A percentile compares a stretch with the other conserved stretches of the same genome.
Conservation (phyloP, 2,797 vertebrate species). For the Onychomys arenicola region DNA sequence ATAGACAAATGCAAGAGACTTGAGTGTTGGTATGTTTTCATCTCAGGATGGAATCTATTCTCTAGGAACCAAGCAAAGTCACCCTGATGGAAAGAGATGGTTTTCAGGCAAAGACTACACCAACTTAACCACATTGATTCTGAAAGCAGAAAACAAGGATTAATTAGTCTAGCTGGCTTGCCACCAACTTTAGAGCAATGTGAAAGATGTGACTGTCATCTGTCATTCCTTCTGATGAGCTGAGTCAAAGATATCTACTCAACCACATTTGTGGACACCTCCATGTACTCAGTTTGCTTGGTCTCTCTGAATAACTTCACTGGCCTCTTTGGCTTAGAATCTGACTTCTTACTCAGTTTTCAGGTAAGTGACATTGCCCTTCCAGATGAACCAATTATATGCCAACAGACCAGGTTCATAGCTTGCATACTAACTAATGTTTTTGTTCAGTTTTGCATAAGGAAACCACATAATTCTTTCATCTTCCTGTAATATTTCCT, state of each 20-base stretch:
- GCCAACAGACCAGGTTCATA: not conserved
- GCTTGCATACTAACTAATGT: no score
- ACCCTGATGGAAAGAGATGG: not conserved
- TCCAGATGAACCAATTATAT: not conserved
- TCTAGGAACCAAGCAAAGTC: not conserved
- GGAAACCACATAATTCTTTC: not conserved
- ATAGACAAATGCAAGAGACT: not conserved
- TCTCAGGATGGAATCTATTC: not conserved
- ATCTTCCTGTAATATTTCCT: not conserved
- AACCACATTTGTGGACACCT: not conserved
- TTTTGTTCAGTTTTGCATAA: not conserved
- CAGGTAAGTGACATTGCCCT: not conserved
- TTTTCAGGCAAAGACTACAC: slow-evolving; percentile 10
- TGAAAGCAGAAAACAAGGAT: slow-evolving; percentile 42
- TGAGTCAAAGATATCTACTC: not conserved
- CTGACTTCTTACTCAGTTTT: not conserved
- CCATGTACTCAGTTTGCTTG: not conserved
- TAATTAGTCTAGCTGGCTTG: slow-evolving; percentile 23
- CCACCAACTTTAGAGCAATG: not conserved
- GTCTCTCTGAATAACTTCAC: not conserved
- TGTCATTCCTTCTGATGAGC: not conserved
- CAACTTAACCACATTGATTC: slow-evolving; percentile 3
- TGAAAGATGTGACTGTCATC: not conserved
- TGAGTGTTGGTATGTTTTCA: not conserved
- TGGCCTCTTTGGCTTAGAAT: not conserved